Evolutionary conservation across 2,797 vertebrate genomes (phyloP), one percentile per base, ranked within the genome.

Genomic region (Melanotaenia maccullochi): DNA sequence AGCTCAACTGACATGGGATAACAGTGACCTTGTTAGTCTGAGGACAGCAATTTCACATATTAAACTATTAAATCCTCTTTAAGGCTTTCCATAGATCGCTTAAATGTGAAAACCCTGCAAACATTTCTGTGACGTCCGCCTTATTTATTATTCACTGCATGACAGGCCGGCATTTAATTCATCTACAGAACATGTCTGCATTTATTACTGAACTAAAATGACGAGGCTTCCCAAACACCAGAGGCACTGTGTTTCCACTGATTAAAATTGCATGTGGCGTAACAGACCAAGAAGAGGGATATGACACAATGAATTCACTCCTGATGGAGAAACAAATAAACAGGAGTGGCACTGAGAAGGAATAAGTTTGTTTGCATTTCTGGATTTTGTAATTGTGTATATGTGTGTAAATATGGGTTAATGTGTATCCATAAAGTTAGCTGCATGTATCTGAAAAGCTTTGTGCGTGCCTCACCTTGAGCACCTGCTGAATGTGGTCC

Each of bases 401-500:
- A 36, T 42, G 49, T 16, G 6, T 28, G n/a, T 32, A 16, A 28
- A 55, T 28, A 16, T 16, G 54, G 24, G 54, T 28, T 14, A 6
- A 5, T 55, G 54, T 49, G 47, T 49, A 47, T 47, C 8, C 6
- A 6, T 44, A 44, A 42, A 42, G 33, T 32, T 14, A 16, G 57
- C 60, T 7, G 54, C 30, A 32, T 38, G 11, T 20, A 22, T 24
- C 4, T 35, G 28, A 60, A 77, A 28, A 2, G 8, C 2, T 12
- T 24, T 22, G 33, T 36, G 35, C 14, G 6, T 24, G 42, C n/a
- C 90, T 91, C 94, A 99, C 98, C 97, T 98, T 99, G 84, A 99
- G 92, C 67, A 99, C 97, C 85, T 98, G 96, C 90, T 98, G 98
- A 80, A 98, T 99, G 89, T 99, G 97, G 60, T 99, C 96, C 56